These are phyloP conservation scores for Poecilia gillii DNA, from an alignment of 2,797 vertebrate genomes.

Conservation along the genomic window DNA sequence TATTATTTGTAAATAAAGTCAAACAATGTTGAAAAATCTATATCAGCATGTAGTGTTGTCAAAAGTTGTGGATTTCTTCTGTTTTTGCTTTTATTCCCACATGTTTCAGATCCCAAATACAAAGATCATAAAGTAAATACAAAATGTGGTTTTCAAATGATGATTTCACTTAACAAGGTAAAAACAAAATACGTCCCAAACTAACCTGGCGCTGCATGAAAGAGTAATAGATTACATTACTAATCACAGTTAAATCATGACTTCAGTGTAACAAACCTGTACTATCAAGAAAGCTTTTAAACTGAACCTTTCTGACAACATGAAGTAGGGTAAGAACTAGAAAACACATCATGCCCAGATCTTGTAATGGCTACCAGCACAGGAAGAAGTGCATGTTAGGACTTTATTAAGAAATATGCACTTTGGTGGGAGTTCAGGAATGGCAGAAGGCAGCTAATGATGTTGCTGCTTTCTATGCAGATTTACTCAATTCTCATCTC, in stretches of 20 bases:
- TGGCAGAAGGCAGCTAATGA: too few species aligned
- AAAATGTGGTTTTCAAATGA: not conserved
- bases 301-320: not conserved
- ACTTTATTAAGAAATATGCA: too few species aligned
- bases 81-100: not conserved
- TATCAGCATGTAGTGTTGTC: not conserved
- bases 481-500: too few species aligned
- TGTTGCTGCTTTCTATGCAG: too few species aligned
- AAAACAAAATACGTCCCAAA: not conserved
- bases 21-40: not conserved
- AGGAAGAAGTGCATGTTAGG: not conserved
- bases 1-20: not conserved
- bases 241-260: not conserved
- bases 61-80: not conserved
- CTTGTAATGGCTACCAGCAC: not conserved
- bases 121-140: too few species aligned
- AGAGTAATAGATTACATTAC: too few species aligned
- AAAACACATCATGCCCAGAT: not conserved
- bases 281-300: not conserved
- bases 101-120: too few species aligned
- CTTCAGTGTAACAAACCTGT: not conserved
- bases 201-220: too few species aligned
- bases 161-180: not conserved
- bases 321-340: not conserved
- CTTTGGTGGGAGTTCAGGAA: too few species aligned